A percentile compares a stretch with the other conserved stretches of the same genome.
phyloP scores from a whole-genome alignment of 2,888 invertebrate genomes.

The Endomychus coccineus region DNA sequence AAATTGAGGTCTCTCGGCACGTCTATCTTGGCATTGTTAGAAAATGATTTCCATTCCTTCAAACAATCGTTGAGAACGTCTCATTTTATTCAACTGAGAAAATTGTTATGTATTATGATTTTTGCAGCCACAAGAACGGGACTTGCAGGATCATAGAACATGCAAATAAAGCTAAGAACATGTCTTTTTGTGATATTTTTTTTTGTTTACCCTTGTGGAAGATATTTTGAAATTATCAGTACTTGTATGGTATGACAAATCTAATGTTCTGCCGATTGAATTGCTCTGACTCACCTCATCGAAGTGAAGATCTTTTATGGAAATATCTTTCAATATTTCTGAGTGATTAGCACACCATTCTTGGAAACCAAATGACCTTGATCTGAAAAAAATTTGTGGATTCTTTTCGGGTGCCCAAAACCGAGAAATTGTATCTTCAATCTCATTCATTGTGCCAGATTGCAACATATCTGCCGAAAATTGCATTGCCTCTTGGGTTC shows the following conservation, averaged over 20 bases:
- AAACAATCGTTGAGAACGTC: conserved; percentile 12
- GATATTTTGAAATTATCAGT: conserved; percentile 8
- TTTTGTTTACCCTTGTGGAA: conserved; percentile 6
- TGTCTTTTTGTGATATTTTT: conserved; percentile 11
- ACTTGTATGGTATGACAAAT: conserved; percentile 9
- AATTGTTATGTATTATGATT: conserved; percentile 15
- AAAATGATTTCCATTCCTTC: conserved; percentile 11
- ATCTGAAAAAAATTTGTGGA: too few relatives aligned
- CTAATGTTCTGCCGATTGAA: conserved; percentile 9
- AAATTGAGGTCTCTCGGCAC: conserved; percentile 6
- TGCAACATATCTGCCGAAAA: too few relatives aligned
- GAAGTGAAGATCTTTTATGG: conserved; percentile 6
- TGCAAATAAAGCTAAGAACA: conserved; percentile 9
- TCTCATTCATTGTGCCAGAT: too few relatives aligned
- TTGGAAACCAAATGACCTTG: conserved; percentile 10
- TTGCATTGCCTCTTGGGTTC: too few relatives aligned
- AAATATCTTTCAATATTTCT: too few relatives aligned
- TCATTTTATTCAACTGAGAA: conserved; percentile 13
- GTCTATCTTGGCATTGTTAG: background rate
- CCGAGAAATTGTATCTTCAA: too few relatives aligned
- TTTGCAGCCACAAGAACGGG: conserved; percentile 14
- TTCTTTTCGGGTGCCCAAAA: too few relatives aligned
- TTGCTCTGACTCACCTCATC: conserved; percentile 11
- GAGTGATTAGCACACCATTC: too few relatives aligned
- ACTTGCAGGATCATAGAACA: conserved; percentile 15